Conservation (phyloP, 2,888 invertebrate species). For the Polylopha cassiicola region DNA sequence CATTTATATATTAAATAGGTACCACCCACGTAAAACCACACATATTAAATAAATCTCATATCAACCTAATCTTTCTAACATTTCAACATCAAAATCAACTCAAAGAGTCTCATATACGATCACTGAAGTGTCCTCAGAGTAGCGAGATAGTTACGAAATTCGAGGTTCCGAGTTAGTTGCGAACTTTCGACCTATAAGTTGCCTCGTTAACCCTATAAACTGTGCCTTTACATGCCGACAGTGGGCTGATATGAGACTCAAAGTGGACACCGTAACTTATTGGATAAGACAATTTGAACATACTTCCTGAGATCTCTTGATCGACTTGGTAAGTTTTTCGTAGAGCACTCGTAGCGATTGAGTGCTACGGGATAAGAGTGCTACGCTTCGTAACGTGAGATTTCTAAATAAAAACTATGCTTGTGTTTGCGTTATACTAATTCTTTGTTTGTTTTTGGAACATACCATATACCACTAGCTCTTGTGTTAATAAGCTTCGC, state of each 20-base stretch:
- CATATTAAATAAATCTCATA: too few relatives aligned
- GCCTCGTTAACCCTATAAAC: conserved; percentile 45
- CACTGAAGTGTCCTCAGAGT: conserved; percentile 39
- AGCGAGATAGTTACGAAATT: conserved; percentile 45
- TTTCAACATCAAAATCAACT: conserved; percentile 15
- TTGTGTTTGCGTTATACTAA: too few relatives aligned
- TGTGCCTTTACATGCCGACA: conserved; percentile 28
- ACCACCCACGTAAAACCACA: too few relatives aligned
- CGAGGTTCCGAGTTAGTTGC: conserved; percentile 30
- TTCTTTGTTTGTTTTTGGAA: too few relatives aligned
- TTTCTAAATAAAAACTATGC: too few relatives aligned
- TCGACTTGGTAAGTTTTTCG: background rate
- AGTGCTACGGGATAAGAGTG: background rate
- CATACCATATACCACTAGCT: too few relatives aligned
- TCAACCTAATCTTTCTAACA: too few relatives aligned
- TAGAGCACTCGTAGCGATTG: background rate
- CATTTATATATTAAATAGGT: too few relatives aligned
- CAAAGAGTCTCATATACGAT: conserved; percentile 22
- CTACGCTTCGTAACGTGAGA: too few relatives aligned
- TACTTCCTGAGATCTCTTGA: too few relatives aligned
- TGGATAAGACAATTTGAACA: conserved; percentile 20
- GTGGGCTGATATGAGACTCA: conserved; percentile 25
- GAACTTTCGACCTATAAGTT: conserved; percentile 46
- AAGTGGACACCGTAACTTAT: conserved; percentile 21
- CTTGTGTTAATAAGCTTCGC: too few relatives aligned